Base-by-base conservation (phyloP, 2,888 invertebrate genomes). In the Amaurobius ferox region DNA sequence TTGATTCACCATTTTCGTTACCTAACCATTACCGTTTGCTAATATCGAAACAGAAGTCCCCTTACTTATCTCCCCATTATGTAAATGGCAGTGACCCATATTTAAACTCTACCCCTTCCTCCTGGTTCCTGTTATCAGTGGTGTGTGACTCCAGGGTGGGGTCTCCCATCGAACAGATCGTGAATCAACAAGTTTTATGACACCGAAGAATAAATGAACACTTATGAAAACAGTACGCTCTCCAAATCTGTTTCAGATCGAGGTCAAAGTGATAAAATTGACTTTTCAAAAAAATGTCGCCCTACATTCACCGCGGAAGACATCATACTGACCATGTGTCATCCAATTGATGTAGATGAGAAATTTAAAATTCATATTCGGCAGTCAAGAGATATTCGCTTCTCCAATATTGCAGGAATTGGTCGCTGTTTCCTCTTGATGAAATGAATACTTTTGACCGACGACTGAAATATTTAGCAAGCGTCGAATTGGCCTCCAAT, bases 91-190 rank as follows among this genome's bases (percentile, higher is more conserved):
- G 23, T 55, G 55, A 55, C 55, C 55, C 55, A 35, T 6, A 55
- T 55, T 55, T 55, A 5, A 3, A 3, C 23, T 23, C 55, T 55
- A 55, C 11, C 2, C 55, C 23, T 5, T 23, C 55, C 23, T 23
- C 55, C 55, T 55, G 55, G 55, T 55, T 55, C 55, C 23, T 55
- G 23, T 6, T 16, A 23, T 19, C 55, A 55, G 55, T 55, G 55
- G 55, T 55, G 55, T 55, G 55, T 55, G 55, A 55, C 55, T 23
- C 55, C 23, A 55, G 55, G 55, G 55, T 55, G 55, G 23, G 19
- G 55, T 23, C 23, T 23, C 19, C 11, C 23, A 55, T 55, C 55
- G 23, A 23, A 55, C 23, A 23, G 23, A 55, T 55, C 19, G 55
- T 55, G 23, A 55, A 23, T 55, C 55, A 55, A 23, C 55, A 23